These are phyloP conservation scores for Naja naja DNA, from an alignment of 2,113 vertebrate genomes.

Conservation along the genomic window DNA sequence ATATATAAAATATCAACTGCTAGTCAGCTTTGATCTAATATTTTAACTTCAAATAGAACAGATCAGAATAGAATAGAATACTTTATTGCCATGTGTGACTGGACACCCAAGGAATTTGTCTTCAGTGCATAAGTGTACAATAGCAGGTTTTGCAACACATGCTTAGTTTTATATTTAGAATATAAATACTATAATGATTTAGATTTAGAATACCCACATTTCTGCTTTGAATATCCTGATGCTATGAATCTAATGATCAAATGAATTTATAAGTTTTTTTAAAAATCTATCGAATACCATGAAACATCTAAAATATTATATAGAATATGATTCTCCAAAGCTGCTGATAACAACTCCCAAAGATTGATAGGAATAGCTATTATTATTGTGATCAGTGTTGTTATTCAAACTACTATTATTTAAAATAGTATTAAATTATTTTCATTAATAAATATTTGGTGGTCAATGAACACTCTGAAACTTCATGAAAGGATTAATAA, in stretches of 20 bases:
- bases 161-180: background rate
- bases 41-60: background rate
- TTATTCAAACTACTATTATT: background rate
- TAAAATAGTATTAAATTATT: background rate
- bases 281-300: background rate
- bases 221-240: background rate
- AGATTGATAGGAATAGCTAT: background rate
- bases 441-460: background rate
- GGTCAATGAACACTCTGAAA: background rate
- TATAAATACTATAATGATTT: background rate
- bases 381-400: background rate
- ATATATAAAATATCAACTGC: background rate
- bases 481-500: background rate
- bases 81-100: no score
- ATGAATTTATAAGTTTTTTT: background rate
- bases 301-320: background rate
- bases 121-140: no score
- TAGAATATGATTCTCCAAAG: background rate
- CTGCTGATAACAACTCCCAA: background rate
- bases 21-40: background rate
- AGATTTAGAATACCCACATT: background rate
- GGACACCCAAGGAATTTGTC: no score
- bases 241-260: constrained; percentile 5
- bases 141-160: background rate
- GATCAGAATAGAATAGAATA: no score